These are phyloP conservation scores for Xenotilapia flavipinnis DNA, from an alignment of 2,113 vertebrate species.

Conservation along the genomic window DNA sequence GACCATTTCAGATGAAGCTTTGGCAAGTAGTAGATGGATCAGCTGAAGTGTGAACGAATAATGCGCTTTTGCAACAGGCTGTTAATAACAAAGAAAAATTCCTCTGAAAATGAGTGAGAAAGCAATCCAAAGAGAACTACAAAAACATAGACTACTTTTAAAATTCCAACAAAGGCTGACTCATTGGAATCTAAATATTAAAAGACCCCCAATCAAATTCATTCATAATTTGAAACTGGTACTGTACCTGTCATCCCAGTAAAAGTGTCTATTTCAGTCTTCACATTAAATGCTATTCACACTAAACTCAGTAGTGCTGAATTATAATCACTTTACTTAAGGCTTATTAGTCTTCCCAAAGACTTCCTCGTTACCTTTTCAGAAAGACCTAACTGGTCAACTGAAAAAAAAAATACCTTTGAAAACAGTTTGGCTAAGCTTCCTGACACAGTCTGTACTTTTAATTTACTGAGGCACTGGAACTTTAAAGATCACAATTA, in stretches of 20 bases:
- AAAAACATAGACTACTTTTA: background rate
- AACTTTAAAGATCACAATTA: background rate
- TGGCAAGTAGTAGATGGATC: background rate
- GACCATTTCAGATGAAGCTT: background rate
- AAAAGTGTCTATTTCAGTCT: background rate
- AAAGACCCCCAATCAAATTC: background rate
- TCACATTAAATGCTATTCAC: background rate
- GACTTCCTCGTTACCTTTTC: background rate
- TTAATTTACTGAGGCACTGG: background rate
- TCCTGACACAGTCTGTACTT: background rate
- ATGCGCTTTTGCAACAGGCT: background rate
- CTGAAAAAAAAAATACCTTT: background rate
- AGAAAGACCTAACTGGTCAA: background rate
- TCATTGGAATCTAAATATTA: background rate
- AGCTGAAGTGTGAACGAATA: background rate
- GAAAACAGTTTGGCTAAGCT: background rate
- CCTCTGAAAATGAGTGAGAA: background rate
- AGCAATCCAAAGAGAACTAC: background rate
- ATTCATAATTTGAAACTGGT: fast-evolving
- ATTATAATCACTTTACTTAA: background rate
- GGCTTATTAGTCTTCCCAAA: background rate
- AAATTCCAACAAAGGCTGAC: background rate
- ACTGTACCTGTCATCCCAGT: background rate
- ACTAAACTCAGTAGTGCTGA: background rate
- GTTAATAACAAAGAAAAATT: background rate